Evolutionary conservation across 2,113 vertebrate genomes (phyloP), one percentile per base, ranked within the genome.

Genomic region (Salminus brasiliensis): DNA sequence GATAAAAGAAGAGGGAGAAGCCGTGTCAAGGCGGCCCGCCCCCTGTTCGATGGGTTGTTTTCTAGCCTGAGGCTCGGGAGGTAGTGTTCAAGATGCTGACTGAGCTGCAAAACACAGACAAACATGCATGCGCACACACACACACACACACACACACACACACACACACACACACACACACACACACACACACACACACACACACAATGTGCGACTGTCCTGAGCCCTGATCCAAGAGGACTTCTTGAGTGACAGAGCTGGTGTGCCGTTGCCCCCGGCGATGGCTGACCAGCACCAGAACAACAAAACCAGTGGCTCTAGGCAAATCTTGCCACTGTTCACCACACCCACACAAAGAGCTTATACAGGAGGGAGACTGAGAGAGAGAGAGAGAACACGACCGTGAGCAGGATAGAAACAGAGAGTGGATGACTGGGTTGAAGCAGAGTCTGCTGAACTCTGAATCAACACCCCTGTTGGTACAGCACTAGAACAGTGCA

Each of bases 61-160:
- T 77, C 59, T 72, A 52, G 68, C 76, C 70, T 2, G 0, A 52
- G 80, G 76, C 88, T 85, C 85, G 76, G 85, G 75, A 87, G 81
- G 82, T 62, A 76, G 13, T 11, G 57, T 81, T 72, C 0, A 52
- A 87, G 75, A 83, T 77, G 55, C 27, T 55, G 70, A 82, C 25
- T 55, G 63, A 71, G 81, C 79, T 88, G 74, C 82, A 87, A 87
- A 88, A 86, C 74, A 79, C 72, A 15, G 72, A 41, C 74, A 77
- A n/a, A 15, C 74, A 7, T 10, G 36, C 74, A 77, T n/a, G n/a
- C 74, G 77, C 72, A n/a, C n/a, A n/a, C n/a, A 15, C 74, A 7
- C 12, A 41, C 74, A 77, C 74, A 79, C 72, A n/a, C n/a, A n/a
- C n/a, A 15, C 74, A 7, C 12, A 41, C 74, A 77, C 74, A 79